A percentile compares a stretch with the other conserved stretches of the same genome.
Conservation (phyloP, 1,140 invertebrate genomes). For the Drosophila biarmipes region DNA sequence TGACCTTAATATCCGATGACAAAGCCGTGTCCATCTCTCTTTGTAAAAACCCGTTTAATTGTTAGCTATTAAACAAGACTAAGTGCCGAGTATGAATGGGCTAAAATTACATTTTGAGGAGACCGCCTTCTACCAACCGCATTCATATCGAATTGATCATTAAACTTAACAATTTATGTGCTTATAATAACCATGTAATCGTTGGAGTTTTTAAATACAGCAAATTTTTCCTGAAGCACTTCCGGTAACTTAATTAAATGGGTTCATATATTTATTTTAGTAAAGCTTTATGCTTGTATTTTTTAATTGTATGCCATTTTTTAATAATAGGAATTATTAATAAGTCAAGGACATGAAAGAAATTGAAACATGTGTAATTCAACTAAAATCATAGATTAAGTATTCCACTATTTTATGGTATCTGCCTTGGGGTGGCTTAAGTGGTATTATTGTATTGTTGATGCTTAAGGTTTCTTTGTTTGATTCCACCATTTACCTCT, state of each 20-base stretch:
- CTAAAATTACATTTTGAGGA: conserved; percentile 4
- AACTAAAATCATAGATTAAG: too few species aligned
- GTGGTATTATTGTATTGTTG: too few species aligned
- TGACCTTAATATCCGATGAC: conserved; percentile 34
- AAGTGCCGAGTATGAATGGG: conserved; percentile 1
- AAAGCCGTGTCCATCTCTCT: conserved; percentile 17
- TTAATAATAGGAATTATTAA: too few species aligned
- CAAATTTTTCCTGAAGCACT: conserved; percentile 1
- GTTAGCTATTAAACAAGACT: conserved; percentile 11
- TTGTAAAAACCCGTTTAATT: conserved; percentile 15
- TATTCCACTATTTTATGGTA: too few species aligned
- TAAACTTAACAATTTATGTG: conserved; percentile 5
- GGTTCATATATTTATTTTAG: neutral
- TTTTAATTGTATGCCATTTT: too few species aligned
- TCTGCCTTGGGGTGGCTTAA: too few species aligned
- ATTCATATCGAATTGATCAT: conserved; percentile 20
- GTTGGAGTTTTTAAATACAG: neutral
- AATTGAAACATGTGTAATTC: too few species aligned
- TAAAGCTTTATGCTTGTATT: neutral
- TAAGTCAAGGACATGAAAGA: too few species aligned
- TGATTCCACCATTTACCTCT: neutral
- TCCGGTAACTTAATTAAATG: conserved; percentile 1
- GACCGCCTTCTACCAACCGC: conserved; percentile 9
- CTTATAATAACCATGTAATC: conserved; percentile 10
- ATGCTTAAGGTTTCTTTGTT: neutral